Percentiles rank a stretch among this genome's conserved stretches.
Evolutionary conservation across 2,888 invertebrate species (phyloP).

Genomic region (Frankliniella fusca): DNA sequence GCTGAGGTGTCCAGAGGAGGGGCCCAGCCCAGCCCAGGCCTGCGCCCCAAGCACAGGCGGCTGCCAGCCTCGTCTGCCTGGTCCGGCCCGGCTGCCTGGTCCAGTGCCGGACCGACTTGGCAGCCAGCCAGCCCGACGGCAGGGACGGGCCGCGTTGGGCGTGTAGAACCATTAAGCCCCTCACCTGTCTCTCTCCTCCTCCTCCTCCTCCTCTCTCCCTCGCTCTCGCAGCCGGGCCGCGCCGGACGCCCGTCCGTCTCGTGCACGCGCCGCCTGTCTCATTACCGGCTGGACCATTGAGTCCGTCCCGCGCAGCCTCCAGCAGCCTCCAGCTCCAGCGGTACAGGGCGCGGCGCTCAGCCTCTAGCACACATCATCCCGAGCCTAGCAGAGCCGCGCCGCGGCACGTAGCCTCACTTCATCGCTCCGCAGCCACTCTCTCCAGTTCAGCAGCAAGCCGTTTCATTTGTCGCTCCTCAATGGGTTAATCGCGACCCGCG

Average conservation of each 20-base stretch:
- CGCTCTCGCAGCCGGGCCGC: neutral
- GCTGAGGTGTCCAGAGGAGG: too few relatives aligned
- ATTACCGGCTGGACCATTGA: slow-evolving; percentile 5
- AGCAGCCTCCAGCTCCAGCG: neutral
- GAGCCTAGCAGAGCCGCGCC: too few relatives aligned
- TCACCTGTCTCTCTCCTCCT: neutral
- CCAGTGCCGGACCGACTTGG: neutral
- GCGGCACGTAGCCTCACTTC: too few relatives aligned
- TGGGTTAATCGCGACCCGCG: too few relatives aligned
- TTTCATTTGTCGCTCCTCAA: too few relatives aligned
- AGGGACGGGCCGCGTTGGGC: neutral
- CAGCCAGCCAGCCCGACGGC: neutral
- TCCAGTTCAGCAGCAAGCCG: too few relatives aligned
- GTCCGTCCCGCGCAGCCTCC: neutral
- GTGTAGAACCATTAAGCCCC: neutral
- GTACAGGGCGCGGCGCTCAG: neutral
- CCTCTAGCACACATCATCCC: neutral
- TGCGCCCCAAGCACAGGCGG: neutral
- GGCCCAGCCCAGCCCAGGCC: neutral
- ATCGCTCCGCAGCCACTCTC: too few relatives aligned
- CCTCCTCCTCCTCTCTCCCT: neutral
- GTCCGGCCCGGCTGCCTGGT: neutral
- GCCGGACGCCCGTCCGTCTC: slow-evolving; percentile 1
- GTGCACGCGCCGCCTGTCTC: slow-evolving; percentile 19
- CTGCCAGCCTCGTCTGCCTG: neutral